Base-by-base conservation (phyloP, 2,888 invertebrate species). In the Agrochola lychnidis region DNA sequence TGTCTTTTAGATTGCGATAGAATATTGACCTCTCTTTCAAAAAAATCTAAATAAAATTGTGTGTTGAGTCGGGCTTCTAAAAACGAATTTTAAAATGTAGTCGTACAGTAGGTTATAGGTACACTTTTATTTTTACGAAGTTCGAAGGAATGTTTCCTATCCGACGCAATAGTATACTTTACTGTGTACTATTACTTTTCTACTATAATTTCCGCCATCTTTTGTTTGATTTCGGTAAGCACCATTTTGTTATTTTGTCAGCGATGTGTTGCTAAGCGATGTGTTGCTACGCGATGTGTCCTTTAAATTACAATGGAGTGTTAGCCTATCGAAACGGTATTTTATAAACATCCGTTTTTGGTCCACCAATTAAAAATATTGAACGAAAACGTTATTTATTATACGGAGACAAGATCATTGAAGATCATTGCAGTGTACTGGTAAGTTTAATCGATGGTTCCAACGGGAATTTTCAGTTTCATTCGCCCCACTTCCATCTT, bases 341-440 rank as follows among this genome's bases (percentile, higher is more conserved):
- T 61, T 67, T 36, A 14, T 51, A 25, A 62, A 70, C 69, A 76
- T 56, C 70, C 42, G 48, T 70, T 67, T 76, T 70, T 61, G 51
- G 9, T 30, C 48, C 36, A 63, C 5, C 59, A 79, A 82, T 82
- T 79, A 75, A 83, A 74, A 74, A 75, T 71, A 61, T 71, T 67
- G 53, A 61, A 48, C 48, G 10, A 64, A 77, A 64, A 61, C 16
- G 19, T 67, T 73, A 70, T 79, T 79, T 51, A 72, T 48, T 7
- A 42, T 19, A 45, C 16, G 30, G 30, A 51, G 25, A 79, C 63
- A 79, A 70, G n/a, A 70, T 70, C 25, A 66, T 76, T 81, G 62
- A 48, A 63, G 45, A 59, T 48, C 22, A 51, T 81, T 69, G 42
- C 56, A 67, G 40, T 30, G 57, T 64, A 57, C 30, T 36, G 48